Conservation (phyloP, 2,113 vertebrate species). For the Helogale parvula region DNA sequence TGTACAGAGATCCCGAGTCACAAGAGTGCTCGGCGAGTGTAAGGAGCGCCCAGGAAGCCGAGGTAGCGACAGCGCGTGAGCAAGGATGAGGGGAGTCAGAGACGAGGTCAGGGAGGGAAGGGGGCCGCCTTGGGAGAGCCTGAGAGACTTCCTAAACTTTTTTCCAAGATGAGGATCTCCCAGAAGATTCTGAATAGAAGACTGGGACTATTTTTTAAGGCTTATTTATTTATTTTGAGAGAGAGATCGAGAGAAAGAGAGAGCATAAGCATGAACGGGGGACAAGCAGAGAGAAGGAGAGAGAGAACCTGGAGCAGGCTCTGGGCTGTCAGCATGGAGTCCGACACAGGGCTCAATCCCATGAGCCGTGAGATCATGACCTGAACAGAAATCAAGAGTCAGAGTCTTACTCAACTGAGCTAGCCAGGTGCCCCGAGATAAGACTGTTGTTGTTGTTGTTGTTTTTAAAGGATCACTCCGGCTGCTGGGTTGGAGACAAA, state of each 20-base stretch:
- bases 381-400: no score
- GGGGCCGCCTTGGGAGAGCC: neutral
- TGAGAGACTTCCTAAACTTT: neutral
- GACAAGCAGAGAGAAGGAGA: no score
- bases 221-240: no score
- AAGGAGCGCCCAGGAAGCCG: neutral
- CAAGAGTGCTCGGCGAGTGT: neutral
- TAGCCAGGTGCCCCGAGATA: neutral
- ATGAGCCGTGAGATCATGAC: no score
- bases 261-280: no score
- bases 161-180: neutral
- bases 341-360: no score
- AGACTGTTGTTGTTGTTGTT: neutral
- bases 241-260: no score
- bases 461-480: neutral
- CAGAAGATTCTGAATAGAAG: neutral
- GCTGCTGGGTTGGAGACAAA: neutral
- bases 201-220: neutral
- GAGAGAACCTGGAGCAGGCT: no score
- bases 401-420: no score
- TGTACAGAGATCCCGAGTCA: neutral
- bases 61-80: neutral
- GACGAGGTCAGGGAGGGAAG: neutral
- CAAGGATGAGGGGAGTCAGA: neutral
- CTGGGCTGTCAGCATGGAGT: no score